phyloP scores from a whole-genome alignment of 2,888 invertebrate genomes.

The Netelia melanura region DNA sequence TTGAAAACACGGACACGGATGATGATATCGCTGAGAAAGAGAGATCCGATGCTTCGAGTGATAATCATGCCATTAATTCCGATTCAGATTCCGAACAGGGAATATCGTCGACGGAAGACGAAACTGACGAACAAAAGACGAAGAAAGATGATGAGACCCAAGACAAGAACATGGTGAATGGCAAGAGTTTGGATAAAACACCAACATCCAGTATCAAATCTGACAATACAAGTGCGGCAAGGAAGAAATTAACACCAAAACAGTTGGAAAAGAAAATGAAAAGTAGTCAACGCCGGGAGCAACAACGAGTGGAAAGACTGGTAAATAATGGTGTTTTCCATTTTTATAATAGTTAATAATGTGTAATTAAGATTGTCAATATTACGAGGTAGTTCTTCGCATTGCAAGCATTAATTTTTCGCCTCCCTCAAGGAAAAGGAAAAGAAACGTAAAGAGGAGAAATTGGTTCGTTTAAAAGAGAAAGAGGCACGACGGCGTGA shows the following conservation, averaged over 20 bases:
- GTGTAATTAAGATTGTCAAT: neutral
- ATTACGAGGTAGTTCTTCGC: slow-evolving; percentile 1
- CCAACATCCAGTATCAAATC: slow-evolving; percentile 66
- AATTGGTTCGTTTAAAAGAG: slow-evolving; percentile 74
- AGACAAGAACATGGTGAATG: slow-evolving; percentile 32
- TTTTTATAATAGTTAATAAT: slow-evolving; percentile 67
- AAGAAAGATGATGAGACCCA: slow-evolving; percentile 58
- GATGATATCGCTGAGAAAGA: slow-evolving; percentile 67
- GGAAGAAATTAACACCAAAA: slow-evolving; percentile 82
- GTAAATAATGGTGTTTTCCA: slow-evolving; percentile 81
- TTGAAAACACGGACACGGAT: slow-evolving; percentile 69
- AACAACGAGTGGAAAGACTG: slow-evolving; percentile 86
- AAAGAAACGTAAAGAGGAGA: slow-evolving; percentile 85
- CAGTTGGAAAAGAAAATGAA: slow-evolving; percentile 87
- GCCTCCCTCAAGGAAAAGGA: slow-evolving; percentile 85
- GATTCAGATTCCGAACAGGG: slow-evolving; percentile 70
- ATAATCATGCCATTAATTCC: slow-evolving; percentile 47
- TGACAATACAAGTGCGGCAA: slow-evolving; percentile 58
- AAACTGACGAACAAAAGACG: slow-evolving; percentile 65
- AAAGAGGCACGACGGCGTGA: slow-evolving; percentile 76
- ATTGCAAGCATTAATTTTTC: too few species aligned
- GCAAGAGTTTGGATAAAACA: slow-evolving; percentile 50
- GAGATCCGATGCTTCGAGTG: slow-evolving; percentile 45
- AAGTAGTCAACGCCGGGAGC: slow-evolving; percentile 87
- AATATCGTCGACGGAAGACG: slow-evolving; percentile 73